These are phyloP conservation scores for Ctenomys sociabilis DNA, from an alignment of 2,113 vertebrate species.

Conservation along the genomic window DNA sequence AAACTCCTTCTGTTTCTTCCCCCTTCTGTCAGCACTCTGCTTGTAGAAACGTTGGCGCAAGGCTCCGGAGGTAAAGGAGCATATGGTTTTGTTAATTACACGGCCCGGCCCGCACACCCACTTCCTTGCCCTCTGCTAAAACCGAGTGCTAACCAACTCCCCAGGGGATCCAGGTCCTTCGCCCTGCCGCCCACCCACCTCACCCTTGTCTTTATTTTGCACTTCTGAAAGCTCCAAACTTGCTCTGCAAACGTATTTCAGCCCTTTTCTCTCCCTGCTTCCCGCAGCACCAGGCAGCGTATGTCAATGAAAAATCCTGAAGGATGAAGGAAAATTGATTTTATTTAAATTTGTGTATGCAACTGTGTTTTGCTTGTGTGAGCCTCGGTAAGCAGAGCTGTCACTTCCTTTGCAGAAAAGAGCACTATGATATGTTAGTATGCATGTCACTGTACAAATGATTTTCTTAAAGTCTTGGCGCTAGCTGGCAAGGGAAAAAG, in stretches of 20 bases:
- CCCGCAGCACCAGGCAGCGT: constrained; percentile 27
- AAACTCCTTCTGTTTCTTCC: constrained; percentile 45
- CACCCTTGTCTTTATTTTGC: neutral
- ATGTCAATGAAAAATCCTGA: constrained; percentile 51
- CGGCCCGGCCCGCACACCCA: neutral
- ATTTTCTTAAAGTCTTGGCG: constrained; percentile 89
- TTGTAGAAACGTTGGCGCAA: constrained; percentile 55
- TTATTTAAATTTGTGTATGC: constrained; percentile 84
- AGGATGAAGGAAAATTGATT: constrained; percentile 82
- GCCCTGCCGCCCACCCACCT: neutral
- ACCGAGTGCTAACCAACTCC: neutral
- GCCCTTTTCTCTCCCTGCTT: constrained; percentile 14
- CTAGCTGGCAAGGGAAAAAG: constrained; percentile 87
- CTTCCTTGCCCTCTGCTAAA: neutral
- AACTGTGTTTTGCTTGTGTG: constrained; percentile 87
- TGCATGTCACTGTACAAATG: constrained; percentile 87
- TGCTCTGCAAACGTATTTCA: neutral
- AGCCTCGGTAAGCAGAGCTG: constrained; percentile 86
- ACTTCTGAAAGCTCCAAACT: neutral
- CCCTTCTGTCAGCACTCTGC: constrained; percentile 11
- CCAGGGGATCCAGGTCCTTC: rapidly evolving
- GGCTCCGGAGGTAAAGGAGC: constrained; percentile 13
- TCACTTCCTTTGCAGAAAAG: constrained; percentile 86
- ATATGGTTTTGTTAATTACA: constrained; percentile 52
- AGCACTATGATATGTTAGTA: constrained; percentile 86